Conservation (phyloP, 2,113 vertebrate genomes). For the Cygnus buccinator region DNA sequence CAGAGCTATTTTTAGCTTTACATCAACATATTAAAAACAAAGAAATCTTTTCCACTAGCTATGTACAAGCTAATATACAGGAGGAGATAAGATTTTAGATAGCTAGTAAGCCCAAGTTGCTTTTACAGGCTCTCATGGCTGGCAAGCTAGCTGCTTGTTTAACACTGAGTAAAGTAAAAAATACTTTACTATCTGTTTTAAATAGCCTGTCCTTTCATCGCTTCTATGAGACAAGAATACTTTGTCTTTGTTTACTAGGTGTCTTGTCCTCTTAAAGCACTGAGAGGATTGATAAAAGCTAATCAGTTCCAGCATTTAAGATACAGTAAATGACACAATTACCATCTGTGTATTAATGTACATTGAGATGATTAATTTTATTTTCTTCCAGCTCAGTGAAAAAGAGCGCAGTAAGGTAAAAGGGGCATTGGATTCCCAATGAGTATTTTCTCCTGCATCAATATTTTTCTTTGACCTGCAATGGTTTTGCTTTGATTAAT, state of each 20-base stretch:
- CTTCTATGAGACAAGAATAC: slow-evolving; percentile 42
- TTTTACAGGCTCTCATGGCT: not conserved
- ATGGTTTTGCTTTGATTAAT: not conserved
- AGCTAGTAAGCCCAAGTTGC: not conserved
- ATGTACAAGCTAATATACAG: not conserved
- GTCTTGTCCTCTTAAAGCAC: not conserved
- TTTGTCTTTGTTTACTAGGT: slow-evolving; percentile 66
- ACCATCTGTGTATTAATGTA: slow-evolving; percentile 29
- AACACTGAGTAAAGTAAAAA: slow-evolving; percentile 9
- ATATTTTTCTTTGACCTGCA: not conserved
- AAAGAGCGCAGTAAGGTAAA: slow-evolving; percentile 30
- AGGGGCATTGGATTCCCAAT: not conserved
- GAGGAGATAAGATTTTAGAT: not conserved
- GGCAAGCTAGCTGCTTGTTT: not conserved
- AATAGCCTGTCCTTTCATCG: slow-evolving; percentile 48
- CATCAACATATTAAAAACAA: not conserved
- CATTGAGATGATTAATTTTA: slow-evolving; percentile 14
- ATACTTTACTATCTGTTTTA: slow-evolving; percentile 38
- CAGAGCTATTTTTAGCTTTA: not conserved
- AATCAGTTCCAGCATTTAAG: slow-evolving; percentile 46
- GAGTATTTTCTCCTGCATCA: not conserved
- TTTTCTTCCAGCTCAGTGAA: slow-evolving; percentile 16
- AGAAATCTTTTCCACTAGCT: not conserved
- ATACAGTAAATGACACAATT: slow-evolving; percentile 43
- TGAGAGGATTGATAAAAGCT: slow-evolving; percentile 37